Base-by-base conservation (phyloP, 1,140 invertebrate species). In the Neocloeon triangulifer region DNA sequence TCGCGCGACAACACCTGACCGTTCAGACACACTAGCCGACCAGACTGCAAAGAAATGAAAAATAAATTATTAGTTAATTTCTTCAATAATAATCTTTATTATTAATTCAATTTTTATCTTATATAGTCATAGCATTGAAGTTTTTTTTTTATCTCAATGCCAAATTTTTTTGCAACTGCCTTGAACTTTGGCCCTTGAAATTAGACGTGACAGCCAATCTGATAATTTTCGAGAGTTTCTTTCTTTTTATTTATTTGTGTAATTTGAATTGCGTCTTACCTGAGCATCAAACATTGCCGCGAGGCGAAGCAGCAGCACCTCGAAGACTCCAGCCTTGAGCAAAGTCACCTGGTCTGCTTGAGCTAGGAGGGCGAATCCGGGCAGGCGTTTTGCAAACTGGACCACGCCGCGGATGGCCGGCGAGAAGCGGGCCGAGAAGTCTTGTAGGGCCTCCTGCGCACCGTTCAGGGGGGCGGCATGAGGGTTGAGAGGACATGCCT, bases 291-390 rank as follows among this genome's bases (percentile, higher is more conserved):
- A 91, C 79, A 92, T 85, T 58, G 82, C 85, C 37, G 86, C 85
- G 32, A 94, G 56, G 32, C 86, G 68, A 44, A 94, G 84, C 37
- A 92, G 73, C 4, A 94, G 57, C 26, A 89, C 84, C 56, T 92
- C 86, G 50, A 92, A 92, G 7, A 92, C 80, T 14, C 85, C 85
- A 33, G 84, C 88, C 58, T 96, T 96, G 33, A 98, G 64, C 18
- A 98, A 61, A 33, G 85, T 91, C 41, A 97, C 86, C 58, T 95
- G 89, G 51, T 97, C 91, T 45, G 94, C 88, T 56, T 94, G 85
- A 14, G 86, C 73, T 30, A 97, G 66, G 34, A 89, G 62, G 40
- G 78, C 70, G 61, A 98, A 97, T 32, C 91, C 91, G 36, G 92
- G 91, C 41, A 98, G 88, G 39, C 84, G 72, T 49, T 94, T 94